Evolutionary conservation across 2,113 vertebrate genomes (phyloP).

Genomic region (Mugil cephalus): DNA sequence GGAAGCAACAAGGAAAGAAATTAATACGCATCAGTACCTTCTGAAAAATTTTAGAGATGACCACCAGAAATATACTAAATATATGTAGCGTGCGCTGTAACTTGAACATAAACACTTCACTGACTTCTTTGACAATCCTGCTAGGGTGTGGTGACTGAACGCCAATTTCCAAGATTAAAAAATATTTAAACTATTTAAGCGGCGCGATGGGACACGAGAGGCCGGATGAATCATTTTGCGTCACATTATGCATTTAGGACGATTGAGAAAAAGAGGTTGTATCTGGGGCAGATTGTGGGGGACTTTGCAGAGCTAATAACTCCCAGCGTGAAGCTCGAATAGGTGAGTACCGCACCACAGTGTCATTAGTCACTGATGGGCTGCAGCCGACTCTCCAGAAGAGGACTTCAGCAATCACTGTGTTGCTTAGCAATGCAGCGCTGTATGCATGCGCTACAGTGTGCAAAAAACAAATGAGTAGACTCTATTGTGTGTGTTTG

Average conservation of each 20-base stretch:
- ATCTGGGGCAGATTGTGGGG: slow-evolving; percentile 20
- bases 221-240: neutral
- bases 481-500: slow-evolving; percentile 19
- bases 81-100: no score
- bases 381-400: slow-evolving; percentile 27
- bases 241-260: slow-evolving; percentile 6
- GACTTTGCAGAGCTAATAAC: slow-evolving; percentile 19
- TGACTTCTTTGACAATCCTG: no score
- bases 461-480: neutral
- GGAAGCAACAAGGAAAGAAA: no score
- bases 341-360: slow-evolving; percentile 22
- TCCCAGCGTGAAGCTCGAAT: slow-evolving; percentile 11
- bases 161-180: neutral
- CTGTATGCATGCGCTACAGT: neutral
- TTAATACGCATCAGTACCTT: no score
- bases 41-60: no score
- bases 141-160: neutral
- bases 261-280: neutral
- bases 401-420: slow-evolving; percentile 20
- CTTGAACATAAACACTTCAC: no score
- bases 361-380: slow-evolving; percentile 38
- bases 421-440: slow-evolving; percentile 31
- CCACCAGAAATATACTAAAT: no score
- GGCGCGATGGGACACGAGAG: neutral
- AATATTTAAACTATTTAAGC: neutral